Evolutionary conservation across 2,888 invertebrate genomes (phyloP), one percentile per base, ranked within the genome.

Genomic region (Drosophila limbata): DNA sequence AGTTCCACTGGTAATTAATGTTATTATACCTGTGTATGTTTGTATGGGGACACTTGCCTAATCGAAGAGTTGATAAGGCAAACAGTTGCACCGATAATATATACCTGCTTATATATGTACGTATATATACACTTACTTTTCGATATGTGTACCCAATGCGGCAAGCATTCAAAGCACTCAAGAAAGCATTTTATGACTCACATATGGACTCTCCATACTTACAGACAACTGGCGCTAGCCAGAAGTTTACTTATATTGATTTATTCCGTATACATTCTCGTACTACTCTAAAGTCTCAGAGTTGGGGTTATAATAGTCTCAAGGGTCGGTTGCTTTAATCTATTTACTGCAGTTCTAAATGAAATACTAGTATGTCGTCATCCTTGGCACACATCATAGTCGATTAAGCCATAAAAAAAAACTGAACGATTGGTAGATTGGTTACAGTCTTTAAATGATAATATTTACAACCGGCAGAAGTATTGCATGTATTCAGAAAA

Each of bases 11-110:
- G 62, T 59, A 66, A 72, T 77, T 77, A 72, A 50, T 72, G 47
- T 61, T 72, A 61, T 64, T 57, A 50, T 66, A 59, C 52, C 45
- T 66, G 47, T 60, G 52, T 62, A 42, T 62, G 52, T 65, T 42
- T 62, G 55, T 70, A 40, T 71, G 66, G 61, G 55, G 33, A 65
- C 40, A 62, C 52, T 70, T 66, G 61, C 65, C 50, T 78, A 82
- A 83, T 86, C 72, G 64, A 59, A 25, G 51, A 67, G 39, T 51
- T 69, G 84, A 79, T 84, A 82, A 79, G 40, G 51, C 50, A 60
- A 52, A 55, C 79, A 55, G 71, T 82, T 69, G 82, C 77, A 57
- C 17, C 71, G 79, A 84, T 79, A 71, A 75, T 61, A 56, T 55
- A 68, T 28, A 40, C 6, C 15, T 35, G 42, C 33, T 11, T 28